Evolutionary conservation across 2,113 vertebrate species (phyloP).

Genomic region (Oenanthe oenanthe): DNA sequence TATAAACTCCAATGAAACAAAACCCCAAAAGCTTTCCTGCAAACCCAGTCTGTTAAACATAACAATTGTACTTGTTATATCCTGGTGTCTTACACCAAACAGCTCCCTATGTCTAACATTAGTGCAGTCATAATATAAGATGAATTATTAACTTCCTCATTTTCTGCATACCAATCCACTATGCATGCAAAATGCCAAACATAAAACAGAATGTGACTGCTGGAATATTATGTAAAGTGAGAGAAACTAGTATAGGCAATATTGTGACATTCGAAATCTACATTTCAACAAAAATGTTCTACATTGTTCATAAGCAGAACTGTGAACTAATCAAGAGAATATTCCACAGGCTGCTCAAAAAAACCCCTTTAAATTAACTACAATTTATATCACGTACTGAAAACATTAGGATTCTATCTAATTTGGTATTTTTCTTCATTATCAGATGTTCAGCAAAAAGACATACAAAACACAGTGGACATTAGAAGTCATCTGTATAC

Average conservation of each 20-base stretch:
- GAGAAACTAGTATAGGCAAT: background rate
- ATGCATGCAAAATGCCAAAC: background rate
- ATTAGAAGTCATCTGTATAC: background rate
- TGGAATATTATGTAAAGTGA: background rate
- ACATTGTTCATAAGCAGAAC: background rate
- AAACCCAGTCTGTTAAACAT: background rate
- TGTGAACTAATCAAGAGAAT: background rate
- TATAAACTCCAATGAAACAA: background rate
- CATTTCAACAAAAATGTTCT: background rate
- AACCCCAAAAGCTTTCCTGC: background rate
- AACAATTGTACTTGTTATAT: background rate
- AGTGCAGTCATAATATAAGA: background rate
- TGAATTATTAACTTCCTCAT: background rate
- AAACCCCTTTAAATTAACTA: fast-evolving
- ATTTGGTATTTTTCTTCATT: background rate
- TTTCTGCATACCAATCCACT: background rate
- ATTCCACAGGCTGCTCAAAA: background rate
- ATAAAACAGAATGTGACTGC: background rate
- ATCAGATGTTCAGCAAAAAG: background rate
- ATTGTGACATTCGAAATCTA: background rate
- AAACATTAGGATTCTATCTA: background rate
- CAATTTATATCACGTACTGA: background rate
- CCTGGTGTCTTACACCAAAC: background rate
- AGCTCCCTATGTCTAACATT: background rate
- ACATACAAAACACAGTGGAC: background rate